Evolutionary conservation across 2,113 vertebrate species (phyloP), one percentile per base, ranked within the genome.

Genomic region (Laticauda laticaudata): DNA sequence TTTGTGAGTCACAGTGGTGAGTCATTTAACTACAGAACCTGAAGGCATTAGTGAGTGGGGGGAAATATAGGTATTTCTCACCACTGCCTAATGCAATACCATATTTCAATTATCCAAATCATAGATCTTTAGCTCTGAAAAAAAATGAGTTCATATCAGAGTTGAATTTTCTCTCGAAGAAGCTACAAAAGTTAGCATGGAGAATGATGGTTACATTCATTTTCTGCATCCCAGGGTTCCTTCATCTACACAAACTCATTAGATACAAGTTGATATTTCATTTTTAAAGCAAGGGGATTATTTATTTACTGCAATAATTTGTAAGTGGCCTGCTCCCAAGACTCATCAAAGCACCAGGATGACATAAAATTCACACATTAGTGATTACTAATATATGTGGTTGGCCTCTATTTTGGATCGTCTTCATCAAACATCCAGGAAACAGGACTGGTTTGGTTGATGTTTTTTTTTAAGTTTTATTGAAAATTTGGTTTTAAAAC

Each of bases 21-120:
- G 92, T 96, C 93, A 39, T 91, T 39, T 69, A 94, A 95, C 94
- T 55, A 85, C 56, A 86, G 90, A 93, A 89, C 85, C 59, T 94
- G 57, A 53, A 39, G 91, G 93, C 92, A 90, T 93, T 92, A 48
- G 57, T 87, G 59, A 26, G 95, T 0, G 88, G 26, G 75, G 90
- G 69, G 93, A 90, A 93, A 95, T 87, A 57, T 29, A 92, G 75
- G 59, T 69, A 21, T 93, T 81, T 93, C 94, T 89, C 93, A 81
- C 91, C 88, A 86, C 61, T 61, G 95, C 91, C 45, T 59, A 86
- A 81, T 92, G 86, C 39, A 39, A 89, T n/a, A 43, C 29, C 90
- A 86, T 94, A 94, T 92, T 95, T 95, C 94, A 95, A 20, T 34
- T 81, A 93, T 23, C 56, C 20, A 89, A 92, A 93, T 69, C 85